Conservation (phyloP, 1,140 invertebrate species). For the Drosophila neocordata region DNA sequence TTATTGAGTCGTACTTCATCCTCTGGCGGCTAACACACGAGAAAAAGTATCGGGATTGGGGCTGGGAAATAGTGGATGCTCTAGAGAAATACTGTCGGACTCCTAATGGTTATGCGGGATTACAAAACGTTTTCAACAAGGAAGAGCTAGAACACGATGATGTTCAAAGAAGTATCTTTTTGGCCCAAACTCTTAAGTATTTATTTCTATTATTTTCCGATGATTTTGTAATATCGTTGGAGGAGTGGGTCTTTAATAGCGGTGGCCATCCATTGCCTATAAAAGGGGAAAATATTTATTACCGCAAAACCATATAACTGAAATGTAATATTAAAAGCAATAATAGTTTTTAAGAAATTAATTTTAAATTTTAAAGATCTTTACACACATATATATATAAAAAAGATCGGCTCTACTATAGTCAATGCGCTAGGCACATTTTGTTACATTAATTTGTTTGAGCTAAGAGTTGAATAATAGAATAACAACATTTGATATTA, state of each 20-base stretch:
- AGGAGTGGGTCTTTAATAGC: constrained; percentile 99
- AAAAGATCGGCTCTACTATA: constrained; percentile 84
- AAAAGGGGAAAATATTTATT: constrained; percentile 86
- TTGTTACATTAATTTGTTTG: too few relatives aligned
- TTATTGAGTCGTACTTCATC: constrained; percentile 97
- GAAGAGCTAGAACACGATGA: constrained; percentile 93
- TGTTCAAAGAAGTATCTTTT: constrained; percentile 98
- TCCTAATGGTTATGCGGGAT: constrained; percentile 94
- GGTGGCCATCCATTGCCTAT: constrained; percentile 98
- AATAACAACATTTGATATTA: too few relatives aligned
- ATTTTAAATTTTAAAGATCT: too few relatives aligned
- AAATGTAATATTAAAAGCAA: too few relatives aligned
- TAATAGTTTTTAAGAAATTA: too few relatives aligned
- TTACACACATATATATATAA: constrained; percentile 74
- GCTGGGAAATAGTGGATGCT: constrained; percentile 96
- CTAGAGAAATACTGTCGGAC: constrained; percentile 96
- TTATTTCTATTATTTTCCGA: constrained; percentile 95
- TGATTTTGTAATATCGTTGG: constrained; percentile 93
- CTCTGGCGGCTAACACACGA: constrained; percentile 98
- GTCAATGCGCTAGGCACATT: too few relatives aligned
- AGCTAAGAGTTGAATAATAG: too few relatives aligned
- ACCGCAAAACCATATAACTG: too few relatives aligned
- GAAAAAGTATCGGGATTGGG: constrained; percentile 97
- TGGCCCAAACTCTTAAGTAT: constrained; percentile 97
- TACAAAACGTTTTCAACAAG: constrained; percentile 94